These are phyloP conservation scores for Metellina segmentata DNA, from an alignment of 2,888 invertebrate species.

Conservation along the genomic window DNA sequence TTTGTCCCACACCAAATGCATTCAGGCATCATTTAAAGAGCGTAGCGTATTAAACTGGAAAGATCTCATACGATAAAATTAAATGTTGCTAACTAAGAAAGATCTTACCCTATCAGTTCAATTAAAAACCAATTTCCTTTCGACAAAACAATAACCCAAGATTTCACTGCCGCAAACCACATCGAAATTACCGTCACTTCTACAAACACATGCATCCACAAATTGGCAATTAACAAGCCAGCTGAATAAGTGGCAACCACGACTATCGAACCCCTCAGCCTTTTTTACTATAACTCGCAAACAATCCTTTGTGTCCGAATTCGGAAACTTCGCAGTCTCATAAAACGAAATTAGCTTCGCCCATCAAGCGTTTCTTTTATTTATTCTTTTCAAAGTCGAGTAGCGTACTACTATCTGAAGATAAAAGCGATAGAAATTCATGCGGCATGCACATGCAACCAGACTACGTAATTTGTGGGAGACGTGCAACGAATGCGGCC, in stretches of 20 bases:
- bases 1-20: background rate
- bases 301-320: slow-evolving; percentile 7
- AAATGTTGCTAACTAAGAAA: no score
- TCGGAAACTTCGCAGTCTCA: slow-evolving; percentile 17
- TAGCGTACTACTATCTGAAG: background rate
- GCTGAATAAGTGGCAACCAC: background rate
- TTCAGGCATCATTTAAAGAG: background rate
- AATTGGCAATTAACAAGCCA: background rate
- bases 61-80: background rate
- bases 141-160: background rate
- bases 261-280: background rate
- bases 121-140: background rate
- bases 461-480: slow-evolving; percentile 39
- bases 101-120: background rate
- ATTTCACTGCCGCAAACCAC: background rate
- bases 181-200: background rate
- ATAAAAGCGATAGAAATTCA: background rate
- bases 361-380: slow-evolving; percentile 17
- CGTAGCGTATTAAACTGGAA: background rate
- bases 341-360: slow-evolving; percentile 28
- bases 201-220: background rate
- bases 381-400: background rate
- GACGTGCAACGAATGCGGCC: slow-evolving; percentile 41
- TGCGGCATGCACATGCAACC: slow-evolving; percentile 29
- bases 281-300: background rate